A percentile compares a stretch with the other conserved stretches of the same genome.
Evolutionary conservation across 1,140 invertebrate genomes (phyloP).

Genomic region (Polypedilum vanderplanki): DNA sequence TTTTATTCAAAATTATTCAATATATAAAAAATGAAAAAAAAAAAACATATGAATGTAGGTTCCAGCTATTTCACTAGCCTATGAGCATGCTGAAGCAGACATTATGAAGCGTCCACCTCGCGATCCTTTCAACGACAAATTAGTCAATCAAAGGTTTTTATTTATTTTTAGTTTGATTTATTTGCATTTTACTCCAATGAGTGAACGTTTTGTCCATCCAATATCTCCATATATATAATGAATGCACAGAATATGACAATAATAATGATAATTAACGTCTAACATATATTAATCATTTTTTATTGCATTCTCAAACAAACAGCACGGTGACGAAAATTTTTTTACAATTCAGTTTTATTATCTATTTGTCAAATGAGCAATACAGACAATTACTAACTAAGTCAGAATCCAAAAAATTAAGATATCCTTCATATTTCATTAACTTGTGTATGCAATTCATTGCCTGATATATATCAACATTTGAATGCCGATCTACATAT

Average conservation of each 20-base stretch:
- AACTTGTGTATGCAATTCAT: neutral
- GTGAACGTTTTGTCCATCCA: neutral
- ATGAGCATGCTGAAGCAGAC: constrained; percentile 96
- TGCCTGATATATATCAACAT: neutral
- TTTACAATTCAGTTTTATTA: too few relatives aligned
- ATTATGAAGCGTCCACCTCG: constrained; percentile 98
- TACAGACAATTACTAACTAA: neutral
- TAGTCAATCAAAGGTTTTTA: constrained; percentile 86
- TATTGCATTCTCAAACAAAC: too few relatives aligned
- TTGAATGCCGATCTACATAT: too few relatives aligned
- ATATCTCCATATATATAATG: neutral
- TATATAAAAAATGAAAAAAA: too few relatives aligned
- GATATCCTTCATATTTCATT: neutral
- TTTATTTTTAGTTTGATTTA: neutral
- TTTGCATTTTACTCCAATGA: neutral
- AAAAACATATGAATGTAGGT: constrained; percentile 61
- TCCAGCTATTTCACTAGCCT: constrained; percentile 96
- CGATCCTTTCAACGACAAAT: constrained; percentile 91
- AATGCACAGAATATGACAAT: neutral
- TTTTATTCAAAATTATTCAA: too few relatives aligned
- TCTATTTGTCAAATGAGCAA: too few relatives aligned
- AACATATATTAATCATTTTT: neutral
- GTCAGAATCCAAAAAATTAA: neutral
- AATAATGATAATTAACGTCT: neutral
- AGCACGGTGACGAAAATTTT: too few relatives aligned